Evolutionary conservation across 2,888 invertebrate species (phyloP).

Genomic region (Hyalella azteca): DNA sequence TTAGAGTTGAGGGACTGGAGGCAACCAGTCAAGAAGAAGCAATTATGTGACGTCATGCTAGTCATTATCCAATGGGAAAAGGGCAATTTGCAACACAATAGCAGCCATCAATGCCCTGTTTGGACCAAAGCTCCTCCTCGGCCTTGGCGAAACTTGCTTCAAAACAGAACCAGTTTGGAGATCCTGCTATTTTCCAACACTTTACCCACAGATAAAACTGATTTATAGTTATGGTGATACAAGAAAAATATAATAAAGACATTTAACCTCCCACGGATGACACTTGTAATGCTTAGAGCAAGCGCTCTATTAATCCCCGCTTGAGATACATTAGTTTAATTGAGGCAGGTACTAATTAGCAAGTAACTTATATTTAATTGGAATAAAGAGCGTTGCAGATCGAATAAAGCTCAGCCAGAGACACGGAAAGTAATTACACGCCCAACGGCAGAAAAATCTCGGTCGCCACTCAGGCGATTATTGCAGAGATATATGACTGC

Average conservation of each 20-base stretch:
- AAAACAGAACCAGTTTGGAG: slow-evolving; percentile 41
- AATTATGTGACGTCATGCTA: slow-evolving; percentile 17
- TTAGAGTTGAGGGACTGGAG: background rate
- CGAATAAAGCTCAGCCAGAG: slow-evolving; percentile 3
- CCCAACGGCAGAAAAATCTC: slow-evolving; percentile 12
- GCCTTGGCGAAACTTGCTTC: slow-evolving; percentile 24
- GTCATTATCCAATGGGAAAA: slow-evolving; percentile 23
- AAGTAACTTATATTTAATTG: slow-evolving; percentile 30
- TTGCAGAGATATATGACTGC: slow-evolving; percentile 1
- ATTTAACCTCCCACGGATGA: slow-evolving; percentile 23
- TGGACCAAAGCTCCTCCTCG: slow-evolving; percentile 1
- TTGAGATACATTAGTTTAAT: slow-evolving; percentile 28
- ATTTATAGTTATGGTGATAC: slow-evolving; percentile 39
- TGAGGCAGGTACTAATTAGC: slow-evolving; percentile 29
- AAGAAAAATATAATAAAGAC: slow-evolving; percentile 40
- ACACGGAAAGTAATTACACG: slow-evolving; percentile 7
- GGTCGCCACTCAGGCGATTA: slow-evolving; percentile 11
- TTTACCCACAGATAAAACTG: slow-evolving; percentile 39
- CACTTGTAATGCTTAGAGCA: slow-evolving; percentile 36
- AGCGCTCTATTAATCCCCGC: slow-evolving; percentile 15
- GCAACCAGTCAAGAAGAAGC: background rate
- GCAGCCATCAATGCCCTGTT: slow-evolving; percentile 33
- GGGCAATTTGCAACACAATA: slow-evolving; percentile 27
- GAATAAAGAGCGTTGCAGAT: slow-evolving; percentile 23
- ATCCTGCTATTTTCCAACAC: slow-evolving; percentile 40